A percentile compares a stretch with the other conserved stretches of the same genome.
Conservation (phyloP, 2,113 vertebrate genomes). For the Spea multiplicata region DNA sequence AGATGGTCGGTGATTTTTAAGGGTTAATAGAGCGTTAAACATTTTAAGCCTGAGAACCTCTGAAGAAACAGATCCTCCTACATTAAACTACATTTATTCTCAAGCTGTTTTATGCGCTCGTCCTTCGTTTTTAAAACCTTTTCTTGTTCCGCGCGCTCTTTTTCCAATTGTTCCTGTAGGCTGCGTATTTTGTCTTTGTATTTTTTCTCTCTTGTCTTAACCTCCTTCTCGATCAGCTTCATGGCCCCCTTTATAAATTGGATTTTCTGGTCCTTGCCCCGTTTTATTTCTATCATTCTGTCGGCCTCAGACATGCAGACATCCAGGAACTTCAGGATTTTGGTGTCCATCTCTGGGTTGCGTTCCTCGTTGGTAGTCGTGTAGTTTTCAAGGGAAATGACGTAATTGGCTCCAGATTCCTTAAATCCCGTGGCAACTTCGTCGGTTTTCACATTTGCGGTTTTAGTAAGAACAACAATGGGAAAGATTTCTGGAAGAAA, state of each 20-base stretch:
- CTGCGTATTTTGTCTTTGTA: not conserved
- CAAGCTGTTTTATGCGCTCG: too few relatives aligned
- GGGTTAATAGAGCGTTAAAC: too few relatives aligned
- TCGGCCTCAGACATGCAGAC: slow-evolving; percentile 16
- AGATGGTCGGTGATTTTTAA: too few relatives aligned
- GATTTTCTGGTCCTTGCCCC: not conserved
- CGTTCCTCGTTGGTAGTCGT: not conserved
- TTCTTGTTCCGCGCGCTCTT: too few relatives aligned
- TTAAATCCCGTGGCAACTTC: not conserved
- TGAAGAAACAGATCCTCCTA: too few relatives aligned
- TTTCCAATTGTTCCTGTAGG: not conserved
- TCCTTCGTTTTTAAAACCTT: too few relatives aligned
- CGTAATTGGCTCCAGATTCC: not conserved
- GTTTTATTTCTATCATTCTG: not conserved
- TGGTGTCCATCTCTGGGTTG: not conserved
- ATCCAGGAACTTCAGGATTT: slow-evolving; percentile 1
- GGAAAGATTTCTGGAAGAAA: slow-evolving; percentile 10
- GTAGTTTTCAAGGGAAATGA: slow-evolving; percentile 16
- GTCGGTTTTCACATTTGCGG: not conserved
- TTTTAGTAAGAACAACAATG: slow-evolving; percentile 15
- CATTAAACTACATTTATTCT: too few relatives aligned
- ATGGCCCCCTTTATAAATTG: not conserved
- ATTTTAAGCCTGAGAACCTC: too few relatives aligned
- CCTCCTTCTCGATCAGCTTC: not conserved
- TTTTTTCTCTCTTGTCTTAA: not conserved